Evolutionary conservation across 2,888 invertebrate species (phyloP).

Genomic region (Thecocarcelia acutangulata): DNA sequence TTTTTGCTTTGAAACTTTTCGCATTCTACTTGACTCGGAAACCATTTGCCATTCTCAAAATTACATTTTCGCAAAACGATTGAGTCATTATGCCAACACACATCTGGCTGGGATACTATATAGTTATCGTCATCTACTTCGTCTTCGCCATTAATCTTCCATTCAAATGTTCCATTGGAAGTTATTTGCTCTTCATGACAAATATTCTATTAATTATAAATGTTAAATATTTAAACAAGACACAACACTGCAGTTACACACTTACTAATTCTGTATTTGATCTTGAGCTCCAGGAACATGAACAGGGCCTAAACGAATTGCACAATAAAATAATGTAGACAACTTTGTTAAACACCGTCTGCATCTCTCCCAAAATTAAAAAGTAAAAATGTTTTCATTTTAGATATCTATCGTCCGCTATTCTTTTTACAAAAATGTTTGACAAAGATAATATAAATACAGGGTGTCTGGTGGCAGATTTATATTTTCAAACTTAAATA

Average conservation of each 20-base stretch:
- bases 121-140: conserved; percentile 56
- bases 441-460: neutral
- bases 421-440: neutral
- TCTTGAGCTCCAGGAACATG: neutral
- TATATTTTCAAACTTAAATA: too few species aligned
- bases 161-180: conserved; percentile 57
- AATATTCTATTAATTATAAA: conserved; percentile 29
- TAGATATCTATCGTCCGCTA: conserved; percentile 5
- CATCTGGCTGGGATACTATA: conserved; percentile 68
- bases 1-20: conserved; percentile 53
- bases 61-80: conserved; percentile 72
- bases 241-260: neutral
- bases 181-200: conserved; percentile 30
- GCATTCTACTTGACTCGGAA: conserved; percentile 67
- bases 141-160: conserved; percentile 69
- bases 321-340: conserved; percentile 9
- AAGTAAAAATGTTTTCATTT: neutral
- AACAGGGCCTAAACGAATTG: conserved; percentile 5
- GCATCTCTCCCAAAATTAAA: conserved; percentile 24
- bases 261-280: conserved; percentile 36
- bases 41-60: conserved; percentile 70
- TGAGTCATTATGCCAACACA: conserved; percentile 70
- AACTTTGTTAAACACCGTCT: neutral
- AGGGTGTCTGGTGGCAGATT: too few species aligned
- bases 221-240: neutral